Evolutionary conservation across 2,113 vertebrate genomes (phyloP), one percentile per base, ranked within the genome.

Genomic region (Agapornis roseicollis): DNA sequence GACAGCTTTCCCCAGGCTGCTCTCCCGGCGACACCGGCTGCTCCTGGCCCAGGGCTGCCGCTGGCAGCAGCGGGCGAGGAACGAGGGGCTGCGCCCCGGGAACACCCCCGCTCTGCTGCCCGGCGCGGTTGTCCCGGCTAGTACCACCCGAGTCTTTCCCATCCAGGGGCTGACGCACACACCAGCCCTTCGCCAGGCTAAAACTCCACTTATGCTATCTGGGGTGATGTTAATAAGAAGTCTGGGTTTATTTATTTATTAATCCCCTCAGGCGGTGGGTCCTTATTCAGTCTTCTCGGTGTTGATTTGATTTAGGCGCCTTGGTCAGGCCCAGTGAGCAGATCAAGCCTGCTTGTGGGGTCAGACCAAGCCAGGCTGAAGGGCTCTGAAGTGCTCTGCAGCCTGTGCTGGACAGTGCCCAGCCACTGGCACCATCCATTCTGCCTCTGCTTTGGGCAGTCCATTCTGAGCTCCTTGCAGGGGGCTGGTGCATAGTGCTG

Each of bases 181-280:
- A 8, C 7, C 53, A 4, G 13, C 47, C 65, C 55, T 42, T 47
- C 4, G 6, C 28, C 39, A 8, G 64, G 23, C 55, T 47, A 42
- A 31, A 73, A 41, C 37, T 13, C 50, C 2, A 0, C 20, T 63
- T 3, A 1, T 7, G 13, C 60, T 74, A 49, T 31, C 37, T n/a
- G 2, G 28, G 17, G 13, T 14, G 27, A 10, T 9, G 31, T 14
- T 35, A 46, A 52, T 22, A 17, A 47, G 58, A 46, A 46, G 65
- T 11, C 28, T 14, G 50, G 29, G 3, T 3, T 17, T 39, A n/a
- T 24, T 63, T 61, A 27, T 39, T 61, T 61, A 61, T 25, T n/a
- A 4, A 3, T 4, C 1, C 7, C 13, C 42, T 19, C 18, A 20
- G 42, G 4, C 4, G 3, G 5, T 0, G 5, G 24, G n/a, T 39